Evolutionary conservation across 2,888 invertebrate genomes (phyloP).

Genomic region (Lucinisca nassula): DNA sequence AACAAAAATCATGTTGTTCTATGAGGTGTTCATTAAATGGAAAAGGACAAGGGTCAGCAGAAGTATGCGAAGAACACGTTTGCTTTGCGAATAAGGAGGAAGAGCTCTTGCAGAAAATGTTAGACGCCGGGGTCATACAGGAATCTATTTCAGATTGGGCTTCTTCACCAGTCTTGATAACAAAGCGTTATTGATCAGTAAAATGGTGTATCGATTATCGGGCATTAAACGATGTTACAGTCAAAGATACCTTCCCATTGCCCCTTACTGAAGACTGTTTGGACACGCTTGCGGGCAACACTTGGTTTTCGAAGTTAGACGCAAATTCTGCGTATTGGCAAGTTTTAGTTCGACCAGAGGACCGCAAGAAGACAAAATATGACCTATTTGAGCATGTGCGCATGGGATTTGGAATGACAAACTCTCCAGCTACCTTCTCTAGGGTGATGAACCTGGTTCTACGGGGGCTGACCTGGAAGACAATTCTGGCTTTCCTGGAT

Average conservation of each 20-base stretch:
- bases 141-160: constrained; percentile 30
- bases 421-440: constrained; percentile 25
- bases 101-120: background rate
- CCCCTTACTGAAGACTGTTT: constrained; percentile 29
- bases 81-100: no score
- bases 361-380: constrained; percentile 59
- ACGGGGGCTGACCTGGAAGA: no score
- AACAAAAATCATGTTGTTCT: no score
- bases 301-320: constrained; percentile 40
- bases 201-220: constrained; percentile 56
- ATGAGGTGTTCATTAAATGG: no score
- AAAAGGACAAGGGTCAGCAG: no score
- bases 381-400: constrained; percentile 55
- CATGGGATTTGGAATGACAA: constrained; percentile 62
- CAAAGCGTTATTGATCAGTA: constrained; percentile 35
- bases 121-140: constrained; percentile 35
- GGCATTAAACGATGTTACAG: constrained; percentile 23
- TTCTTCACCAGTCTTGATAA: background rate
- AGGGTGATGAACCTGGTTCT: no score
- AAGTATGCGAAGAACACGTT: no score
- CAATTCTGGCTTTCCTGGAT: no score
- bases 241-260: constrained; percentile 15
- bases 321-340: constrained; percentile 26
- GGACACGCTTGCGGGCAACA: constrained; percentile 30
- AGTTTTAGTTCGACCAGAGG: constrained; percentile 7